phyloP scores from a whole-genome alignment of 2,888 invertebrate genomes.

The Cephus pulcher region DNA sequence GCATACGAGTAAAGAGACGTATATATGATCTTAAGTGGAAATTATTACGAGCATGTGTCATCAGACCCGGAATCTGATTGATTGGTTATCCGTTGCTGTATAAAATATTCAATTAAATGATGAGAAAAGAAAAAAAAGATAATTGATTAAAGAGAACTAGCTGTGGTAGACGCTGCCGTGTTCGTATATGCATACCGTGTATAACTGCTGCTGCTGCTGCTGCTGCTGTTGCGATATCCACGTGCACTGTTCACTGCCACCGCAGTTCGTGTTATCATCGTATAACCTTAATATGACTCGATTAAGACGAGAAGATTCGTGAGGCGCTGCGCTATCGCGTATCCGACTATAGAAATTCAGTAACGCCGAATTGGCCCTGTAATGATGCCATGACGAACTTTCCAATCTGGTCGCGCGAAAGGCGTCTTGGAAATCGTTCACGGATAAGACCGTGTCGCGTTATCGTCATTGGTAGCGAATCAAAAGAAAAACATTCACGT shows the following conservation, averaged over 20 bases:
- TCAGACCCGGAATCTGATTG: neutral
- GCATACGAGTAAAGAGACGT: too few relatives aligned
- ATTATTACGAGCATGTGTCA: too few relatives aligned
- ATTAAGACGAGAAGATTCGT: conserved; percentile 23
- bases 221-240: conserved; percentile 62
- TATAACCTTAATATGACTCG: conserved; percentile 47
- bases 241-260: conserved; percentile 66
- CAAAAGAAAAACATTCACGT: too few relatives aligned
- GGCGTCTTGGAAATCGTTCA: too few relatives aligned
- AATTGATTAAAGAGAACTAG: conserved; percentile 43
- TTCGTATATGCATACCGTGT: conserved; percentile 59
- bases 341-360: too few relatives aligned
- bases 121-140: conserved; percentile 9
- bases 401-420: too few relatives aligned
- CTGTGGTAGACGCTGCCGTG: conserved; percentile 62
- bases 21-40: too few relatives aligned
- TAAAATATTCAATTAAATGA: conserved; percentile 11
- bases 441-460: too few relatives aligned
- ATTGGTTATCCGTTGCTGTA: neutral
- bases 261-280: conserved; percentile 64
- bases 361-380: too few relatives aligned
- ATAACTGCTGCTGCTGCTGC: conserved; percentile 47
- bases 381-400: too few relatives aligned
- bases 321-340: too few relatives aligned
- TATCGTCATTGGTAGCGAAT: too few relatives aligned